Percentiles rank a stretch among this genome's conserved stretches.
phyloP scores from a whole-genome alignment of 2,888 invertebrate species.

The Drosophila nigritarsus region DNA sequence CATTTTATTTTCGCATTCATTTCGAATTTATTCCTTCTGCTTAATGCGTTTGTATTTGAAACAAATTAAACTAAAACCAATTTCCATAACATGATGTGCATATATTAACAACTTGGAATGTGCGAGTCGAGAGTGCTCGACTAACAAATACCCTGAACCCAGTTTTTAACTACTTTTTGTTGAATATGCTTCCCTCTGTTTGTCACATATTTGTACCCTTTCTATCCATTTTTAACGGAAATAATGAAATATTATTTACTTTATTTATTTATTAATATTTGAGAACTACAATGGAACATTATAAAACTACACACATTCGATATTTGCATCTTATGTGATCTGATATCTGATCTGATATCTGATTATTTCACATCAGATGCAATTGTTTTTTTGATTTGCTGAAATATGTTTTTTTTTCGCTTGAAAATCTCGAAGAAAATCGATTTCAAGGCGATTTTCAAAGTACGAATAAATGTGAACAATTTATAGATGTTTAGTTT shows the following conservation, averaged over 20 bases:
- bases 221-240: neutral
- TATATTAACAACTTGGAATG: neutral
- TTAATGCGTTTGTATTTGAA: neutral
- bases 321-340: neutral
- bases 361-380: too few relatives aligned
- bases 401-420: neutral
- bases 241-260: neutral
- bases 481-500: neutral
- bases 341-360: too few relatives aligned
- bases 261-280: neutral
- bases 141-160: neutral
- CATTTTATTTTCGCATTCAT: neutral
- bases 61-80: neutral
- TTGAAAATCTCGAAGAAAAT: neutral
- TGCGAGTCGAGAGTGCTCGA: neutral
- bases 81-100: neutral
- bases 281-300: neutral
- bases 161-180: neutral
- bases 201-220: neutral
- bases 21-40: neutral
- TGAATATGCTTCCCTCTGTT: neutral
- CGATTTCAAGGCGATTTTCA: neutral
- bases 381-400: neutral
- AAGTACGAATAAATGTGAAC: neutral
- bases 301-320: neutral